Base-by-base conservation (phyloP, 2,888 invertebrate species). In the Odontomyia ornata region DNA sequence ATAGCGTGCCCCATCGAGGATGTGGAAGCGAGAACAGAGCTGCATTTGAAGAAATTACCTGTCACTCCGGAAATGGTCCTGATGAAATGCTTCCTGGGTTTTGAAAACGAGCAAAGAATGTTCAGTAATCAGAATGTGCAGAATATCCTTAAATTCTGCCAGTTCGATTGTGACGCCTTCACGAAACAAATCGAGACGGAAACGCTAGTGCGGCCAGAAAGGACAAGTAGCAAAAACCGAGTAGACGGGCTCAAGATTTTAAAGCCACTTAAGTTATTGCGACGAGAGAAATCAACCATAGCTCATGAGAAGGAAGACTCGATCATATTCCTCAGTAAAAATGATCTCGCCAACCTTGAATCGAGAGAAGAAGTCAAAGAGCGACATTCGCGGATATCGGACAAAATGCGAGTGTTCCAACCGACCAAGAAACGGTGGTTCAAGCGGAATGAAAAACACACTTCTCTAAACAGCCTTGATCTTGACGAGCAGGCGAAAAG, bases 381-480 rank as follows among this genome's bases (percentile, higher is more conserved):
- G 13, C 21, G 60, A 25, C 73, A 75, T 18, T 36, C 76, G 1
- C 56, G 76, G 43, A 77, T 78, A 43, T 83, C 85, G 1, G 87
- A 86, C 1, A 86, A 86, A 80, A 87, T 87, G 87, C 86, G 86
- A 79, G 86, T 87, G 15, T 86, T 86, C 78, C 87, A 86, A 79
- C 87, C 88, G 52, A 88, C 88, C 1, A 92, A 91, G 83, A 90
- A 90, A 81, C 92, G 91, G 83, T 92, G 92, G 92, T 92, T 91
- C 81, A 90, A 90, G 80, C 84, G 83, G 23, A 83, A 82, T 46
- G 84, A 85, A 13, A 85, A 85, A 46, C 83, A 83, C 13, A 81
- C 81, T 0, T 83, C 83, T 15, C 78, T 78, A 79, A 83, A 78
- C 13, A 82, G 83, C 18, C 78, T 88, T 1, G 89, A 90, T 77